These are phyloP conservation scores for Pyrocoelia pectoralis DNA, from an alignment of 2,888 invertebrate genomes.

Conservation along the genomic window DNA sequence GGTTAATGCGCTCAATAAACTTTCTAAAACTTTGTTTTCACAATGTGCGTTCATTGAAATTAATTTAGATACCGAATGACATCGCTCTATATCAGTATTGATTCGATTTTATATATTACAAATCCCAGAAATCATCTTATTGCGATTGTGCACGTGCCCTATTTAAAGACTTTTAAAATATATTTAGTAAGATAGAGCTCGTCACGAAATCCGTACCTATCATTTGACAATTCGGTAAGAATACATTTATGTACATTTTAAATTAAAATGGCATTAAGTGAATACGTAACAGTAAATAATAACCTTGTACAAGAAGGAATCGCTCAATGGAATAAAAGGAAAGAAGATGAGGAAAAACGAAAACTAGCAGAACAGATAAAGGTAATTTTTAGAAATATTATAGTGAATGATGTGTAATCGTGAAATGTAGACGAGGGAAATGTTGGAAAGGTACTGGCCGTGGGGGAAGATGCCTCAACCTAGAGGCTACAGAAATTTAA, in stretches of 20 bases:
- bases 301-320: slow-evolving; percentile 45
- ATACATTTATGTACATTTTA: too few species aligned
- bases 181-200: slow-evolving; percentile 17
- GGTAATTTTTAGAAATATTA: slow-evolving; percentile 38
- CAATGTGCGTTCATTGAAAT: too few species aligned
- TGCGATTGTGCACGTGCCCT: slow-evolving; percentile 19
- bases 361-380: slow-evolving; percentile 52
- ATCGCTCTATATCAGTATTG: neutral
- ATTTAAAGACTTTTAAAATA: slow-evolving; percentile 8
- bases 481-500: slow-evolving; percentile 71
- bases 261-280: slow-evolving; percentile 8
- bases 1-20: too few species aligned
- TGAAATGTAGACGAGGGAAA: slow-evolving; percentile 66
- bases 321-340: slow-evolving; percentile 51
- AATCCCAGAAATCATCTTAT: slow-evolving; percentile 6
- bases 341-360: slow-evolving; percentile 43
- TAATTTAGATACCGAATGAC: neutral
- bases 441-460: slow-evolving; percentile 78
- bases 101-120: neutral
- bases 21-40: too few species aligned
- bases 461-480: slow-evolving; percentile 66
- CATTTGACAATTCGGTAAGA: neutral
- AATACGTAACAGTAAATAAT: neutral
- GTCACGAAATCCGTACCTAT: slow-evolving; percentile 30
- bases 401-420: neutral